Evolutionary conservation across 2,888 invertebrate species (phyloP).

Genomic region (Biston betularia): DNA sequence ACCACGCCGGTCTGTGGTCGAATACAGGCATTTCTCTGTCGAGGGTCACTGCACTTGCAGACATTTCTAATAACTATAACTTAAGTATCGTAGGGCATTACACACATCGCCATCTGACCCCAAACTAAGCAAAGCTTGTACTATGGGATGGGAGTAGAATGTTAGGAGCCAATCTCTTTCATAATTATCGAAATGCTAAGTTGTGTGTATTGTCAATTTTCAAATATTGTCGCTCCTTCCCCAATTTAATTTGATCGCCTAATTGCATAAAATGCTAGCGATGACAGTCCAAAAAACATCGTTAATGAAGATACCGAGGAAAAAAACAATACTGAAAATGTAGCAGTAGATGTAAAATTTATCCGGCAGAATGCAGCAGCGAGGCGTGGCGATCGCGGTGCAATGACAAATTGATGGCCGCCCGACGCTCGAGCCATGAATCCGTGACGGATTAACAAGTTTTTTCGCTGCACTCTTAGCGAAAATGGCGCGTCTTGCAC

Average conservation of each 20-base stretch:
- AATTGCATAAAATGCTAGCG: too few species aligned
- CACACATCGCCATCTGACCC: too few species aligned
- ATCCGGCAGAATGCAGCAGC: slow-evolving; percentile 51
- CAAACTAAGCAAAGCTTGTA: too few species aligned
- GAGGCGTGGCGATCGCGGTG: slow-evolving; percentile 39
- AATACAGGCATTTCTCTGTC: slow-evolving; percentile 72
- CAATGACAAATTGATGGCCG: slow-evolving; percentile 73
- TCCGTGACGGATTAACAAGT: slow-evolving; percentile 75
- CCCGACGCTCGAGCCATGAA: slow-evolving; percentile 60
- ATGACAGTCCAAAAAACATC: too few species aligned
- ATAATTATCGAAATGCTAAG: not conserved
- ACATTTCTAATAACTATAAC: not conserved
- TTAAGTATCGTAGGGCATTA: too few species aligned
- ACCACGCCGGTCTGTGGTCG: slow-evolving; percentile 59
- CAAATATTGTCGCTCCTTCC: not conserved
- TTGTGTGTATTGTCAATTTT: not conserved
- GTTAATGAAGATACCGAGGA: not conserved
- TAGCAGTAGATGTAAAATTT: slow-evolving; percentile 41
- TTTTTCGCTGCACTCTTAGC: slow-evolving; percentile 75
- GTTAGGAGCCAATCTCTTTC: not conserved
- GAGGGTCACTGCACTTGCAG: slow-evolving; percentile 72
- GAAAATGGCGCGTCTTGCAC: slow-evolving; percentile 71
- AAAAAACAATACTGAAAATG: not conserved
- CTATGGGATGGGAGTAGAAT: too few species aligned
- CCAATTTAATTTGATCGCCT: not conserved